phyloP scores from a whole-genome alignment of 2,797 vertebrate species.

The Crenuchus spilurus region DNA sequence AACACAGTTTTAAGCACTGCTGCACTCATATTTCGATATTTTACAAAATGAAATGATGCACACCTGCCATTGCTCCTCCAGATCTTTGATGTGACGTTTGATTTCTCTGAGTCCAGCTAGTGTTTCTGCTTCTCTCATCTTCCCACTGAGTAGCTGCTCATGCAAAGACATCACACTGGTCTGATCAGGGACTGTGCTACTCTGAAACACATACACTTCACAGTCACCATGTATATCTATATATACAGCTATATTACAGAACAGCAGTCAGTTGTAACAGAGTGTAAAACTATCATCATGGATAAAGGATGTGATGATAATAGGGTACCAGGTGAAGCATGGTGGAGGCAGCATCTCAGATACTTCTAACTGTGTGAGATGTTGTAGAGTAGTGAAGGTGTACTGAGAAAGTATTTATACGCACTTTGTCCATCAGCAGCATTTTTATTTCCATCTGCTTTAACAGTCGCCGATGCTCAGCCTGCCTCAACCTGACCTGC shows the following conservation, averaged over 20 bases:
- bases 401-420: neutral
- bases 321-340: too few species aligned
- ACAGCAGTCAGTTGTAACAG: too few species aligned
- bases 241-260: too few species aligned
- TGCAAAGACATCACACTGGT: conserved; percentile 23
- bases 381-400: neutral
- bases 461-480: neutral
- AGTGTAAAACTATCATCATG: too few species aligned
- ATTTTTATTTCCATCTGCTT: conserved; percentile 35
- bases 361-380: too few species aligned
- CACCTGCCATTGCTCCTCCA: conserved; percentile 33
- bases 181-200: conserved; percentile 8
- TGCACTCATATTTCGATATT: too few species aligned
- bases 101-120: conserved; percentile 23
- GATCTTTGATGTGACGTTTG: conserved; percentile 22
- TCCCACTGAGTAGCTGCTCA: conserved; percentile 30
- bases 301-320: too few species aligned
- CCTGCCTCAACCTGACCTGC: conserved; percentile 4
- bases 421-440: conserved; percentile 24
- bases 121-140: conserved; percentile 30
- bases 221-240: too few species aligned
- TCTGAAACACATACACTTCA: conserved; percentile 33
- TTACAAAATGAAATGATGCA: too few species aligned
- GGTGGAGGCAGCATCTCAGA: too few species aligned
- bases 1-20: too few species aligned